Conservation (phyloP, 2,888 invertebrate species). For the Stictocephala bisonia region DNA sequence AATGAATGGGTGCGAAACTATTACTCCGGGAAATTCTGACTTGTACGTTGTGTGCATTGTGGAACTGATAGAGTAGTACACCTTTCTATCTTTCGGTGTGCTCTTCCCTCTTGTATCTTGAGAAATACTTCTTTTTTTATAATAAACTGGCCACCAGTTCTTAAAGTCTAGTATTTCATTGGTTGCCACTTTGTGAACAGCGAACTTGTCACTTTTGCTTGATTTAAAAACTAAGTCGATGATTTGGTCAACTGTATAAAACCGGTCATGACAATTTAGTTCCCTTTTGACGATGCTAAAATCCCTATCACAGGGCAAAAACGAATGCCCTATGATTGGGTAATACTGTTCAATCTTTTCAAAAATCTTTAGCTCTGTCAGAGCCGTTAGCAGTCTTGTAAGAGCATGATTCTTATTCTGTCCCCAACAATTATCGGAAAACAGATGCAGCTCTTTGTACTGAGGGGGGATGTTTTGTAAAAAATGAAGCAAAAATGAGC, state of each 20-base stretch:
- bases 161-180: slow-evolving; percentile 23
- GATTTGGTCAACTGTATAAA: slow-evolving; percentile 16
- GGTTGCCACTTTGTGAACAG: background rate
- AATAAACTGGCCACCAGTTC: background rate
- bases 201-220: background rate
- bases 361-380: slow-evolving; percentile 49
- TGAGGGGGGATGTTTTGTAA: slow-evolving; percentile 1
- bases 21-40: too few relatives aligned
- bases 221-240: too few relatives aligned
- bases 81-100: background rate
- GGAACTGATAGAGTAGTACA: too few relatives aligned
- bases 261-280: slow-evolving; percentile 3
- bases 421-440: slow-evolving; percentile 58
- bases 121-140: background rate
- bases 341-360: slow-evolving; percentile 50
- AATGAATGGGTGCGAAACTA: too few relatives aligned
- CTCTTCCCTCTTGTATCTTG: background rate
- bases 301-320: slow-evolving; percentile 34
- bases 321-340: slow-evolving; percentile 47
- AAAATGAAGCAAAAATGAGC: slow-evolving; percentile 43
- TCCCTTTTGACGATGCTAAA: slow-evolving; percentile 22
- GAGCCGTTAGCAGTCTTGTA: slow-evolving; percentile 37
- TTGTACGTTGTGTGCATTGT: too few relatives aligned
- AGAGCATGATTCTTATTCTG: slow-evolving; percentile 57
- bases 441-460: slow-evolving; percentile 51